Conservation (phyloP, 1,140 invertebrate species). For the Ostrea edulis region DNA sequence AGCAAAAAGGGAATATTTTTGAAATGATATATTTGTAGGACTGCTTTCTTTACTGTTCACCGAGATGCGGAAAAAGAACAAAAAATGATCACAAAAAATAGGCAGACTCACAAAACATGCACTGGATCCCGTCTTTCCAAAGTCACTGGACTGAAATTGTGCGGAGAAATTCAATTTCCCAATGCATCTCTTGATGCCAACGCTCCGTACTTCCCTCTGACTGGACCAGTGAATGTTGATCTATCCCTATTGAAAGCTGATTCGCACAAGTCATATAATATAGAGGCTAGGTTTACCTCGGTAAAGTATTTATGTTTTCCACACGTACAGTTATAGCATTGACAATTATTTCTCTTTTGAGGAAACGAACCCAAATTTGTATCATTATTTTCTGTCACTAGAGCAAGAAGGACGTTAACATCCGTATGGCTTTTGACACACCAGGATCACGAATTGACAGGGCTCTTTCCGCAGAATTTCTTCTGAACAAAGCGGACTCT, state of each 20-base stretch:
- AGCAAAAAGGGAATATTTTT: neutral
- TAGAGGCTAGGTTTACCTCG: slow-evolving; percentile 72
- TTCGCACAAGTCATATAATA: slow-evolving; percentile 78
- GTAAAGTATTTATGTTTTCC: slow-evolving; percentile 58
- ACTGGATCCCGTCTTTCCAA: slow-evolving; percentile 69
- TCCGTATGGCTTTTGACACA: slow-evolving; percentile 78
- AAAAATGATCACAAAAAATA: slow-evolving; percentile 79
- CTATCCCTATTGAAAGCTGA: slow-evolving; percentile 91
- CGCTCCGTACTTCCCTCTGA: slow-evolving; percentile 88
- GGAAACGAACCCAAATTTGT: neutral
- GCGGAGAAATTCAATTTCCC: slow-evolving; percentile 87
- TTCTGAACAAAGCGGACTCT: slow-evolving; percentile 70
- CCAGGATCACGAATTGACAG: slow-evolving; percentile 80
- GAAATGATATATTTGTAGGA: slow-evolving; percentile 61
- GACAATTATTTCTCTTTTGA: neutral
- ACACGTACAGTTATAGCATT: neutral
- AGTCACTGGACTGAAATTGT: slow-evolving; percentile 90
- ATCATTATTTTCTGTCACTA: slow-evolving; percentile 48
- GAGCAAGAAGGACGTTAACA: slow-evolving; percentile 56
- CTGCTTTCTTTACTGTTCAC: slow-evolving; percentile 70
- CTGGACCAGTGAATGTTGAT: slow-evolving; percentile 88
- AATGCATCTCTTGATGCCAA: slow-evolving; percentile 82
- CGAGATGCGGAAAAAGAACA: slow-evolving; percentile 66
- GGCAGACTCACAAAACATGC: slow-evolving; percentile 82
- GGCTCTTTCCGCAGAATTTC: slow-evolving; percentile 73